Evolutionary conservation across 2,113 vertebrate species (phyloP).

Genomic region (Lucifuga dentata): DNA sequence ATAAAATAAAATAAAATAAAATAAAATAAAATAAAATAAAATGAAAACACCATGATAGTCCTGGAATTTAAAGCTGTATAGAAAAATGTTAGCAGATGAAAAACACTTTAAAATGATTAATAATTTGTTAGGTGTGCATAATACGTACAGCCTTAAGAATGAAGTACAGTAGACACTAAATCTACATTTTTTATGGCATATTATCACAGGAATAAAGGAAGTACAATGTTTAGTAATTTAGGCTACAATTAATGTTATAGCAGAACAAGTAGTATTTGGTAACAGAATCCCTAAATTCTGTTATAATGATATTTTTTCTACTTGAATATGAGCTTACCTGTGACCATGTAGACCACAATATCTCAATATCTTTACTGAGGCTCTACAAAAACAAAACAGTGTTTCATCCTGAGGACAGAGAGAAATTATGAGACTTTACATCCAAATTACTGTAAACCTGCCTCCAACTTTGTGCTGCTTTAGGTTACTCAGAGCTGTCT

Average conservation of each 20-base stretch:
- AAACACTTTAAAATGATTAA: neutral
- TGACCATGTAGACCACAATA: constrained; percentile 43
- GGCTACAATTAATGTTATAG: neutral
- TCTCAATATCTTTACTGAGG: constrained; percentile 1
- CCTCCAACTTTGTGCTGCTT: constrained; percentile 11
- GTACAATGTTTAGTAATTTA: neutral
- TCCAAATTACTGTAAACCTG: constrained; percentile 44
- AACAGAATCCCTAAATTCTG: no score
- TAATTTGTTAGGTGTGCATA: no score
- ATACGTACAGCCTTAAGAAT: neutral
- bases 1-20: no score
- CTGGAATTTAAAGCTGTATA: neutral
- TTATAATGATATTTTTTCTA: constrained; percentile 3
- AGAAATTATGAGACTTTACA: constrained; percentile 11
- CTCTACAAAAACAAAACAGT: neutral
- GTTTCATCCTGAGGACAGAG: constrained; percentile 36
- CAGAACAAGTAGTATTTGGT: neutral
- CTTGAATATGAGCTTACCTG: constrained; percentile 42
- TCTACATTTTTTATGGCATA: no score
- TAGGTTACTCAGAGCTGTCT: neutral
- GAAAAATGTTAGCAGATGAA: neutral
- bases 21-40: neutral
- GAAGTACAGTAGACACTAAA: neutral
- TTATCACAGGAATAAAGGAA: neutral
- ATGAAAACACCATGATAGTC: neutral